Base-by-base conservation (phyloP, 2,797 vertebrate species). In the Pogonophryne albipinna region DNA sequence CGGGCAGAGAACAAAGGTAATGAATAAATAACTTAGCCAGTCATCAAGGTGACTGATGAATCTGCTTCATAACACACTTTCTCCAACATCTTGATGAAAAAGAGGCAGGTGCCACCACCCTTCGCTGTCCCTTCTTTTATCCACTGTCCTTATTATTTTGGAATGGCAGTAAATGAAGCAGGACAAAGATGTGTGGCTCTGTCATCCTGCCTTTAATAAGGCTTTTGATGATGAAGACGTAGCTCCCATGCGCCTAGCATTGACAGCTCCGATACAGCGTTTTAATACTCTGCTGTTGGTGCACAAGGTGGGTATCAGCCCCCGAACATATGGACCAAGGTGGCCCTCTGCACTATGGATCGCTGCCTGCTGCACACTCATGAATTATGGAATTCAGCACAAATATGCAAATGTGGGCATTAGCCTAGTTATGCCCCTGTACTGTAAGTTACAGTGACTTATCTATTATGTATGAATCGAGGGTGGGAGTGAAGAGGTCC, bases 371-470 rank as follows among this genome's bases (percentile, higher is more conserved):
- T 80, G 79, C 74, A 70, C 59, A 5, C 85, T 92, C 85, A 93
- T 94, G 89, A 94, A 95, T 95, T 91, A 95, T 94, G 88, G 83
- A 95, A 77, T 82, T 85, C 27, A 55, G 85, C 87, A 92, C 86
- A 90, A 92, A 94, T 93, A 94, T 95, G 94, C 89, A 94, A 94
- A 95, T 95, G 57, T 74, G 72, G 71, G 89, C 85, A 93, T 93
- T 94, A 94, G 90, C 93, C 93, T 93, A 92, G 92, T 94, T 95
- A 82, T 92, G 85, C 83, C 90, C 82, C 87, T 74, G 78, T 88
- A 91, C 94, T 88, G 89, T 93, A 93, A 93, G 80, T 92, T 92
- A 92, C 88, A 92, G 87, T 89, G 84, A 88, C 89, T 92, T 91
- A 91, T 95, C 84, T 91, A 94, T 95, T 93, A 95, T 95, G 90